phyloP scores from a whole-genome alignment of 1,140 invertebrate genomes.

The Polyergus mexicanus region DNA sequence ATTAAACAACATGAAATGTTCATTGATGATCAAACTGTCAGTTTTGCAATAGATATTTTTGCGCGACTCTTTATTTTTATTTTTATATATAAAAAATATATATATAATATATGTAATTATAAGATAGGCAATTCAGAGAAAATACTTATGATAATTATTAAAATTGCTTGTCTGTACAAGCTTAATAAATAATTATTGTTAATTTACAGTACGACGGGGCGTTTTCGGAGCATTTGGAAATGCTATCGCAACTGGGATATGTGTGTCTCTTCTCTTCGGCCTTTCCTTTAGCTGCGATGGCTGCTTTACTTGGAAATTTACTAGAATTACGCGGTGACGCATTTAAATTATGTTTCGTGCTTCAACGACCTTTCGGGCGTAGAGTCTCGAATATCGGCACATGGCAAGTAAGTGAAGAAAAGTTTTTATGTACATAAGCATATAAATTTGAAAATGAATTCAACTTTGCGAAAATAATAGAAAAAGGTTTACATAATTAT shows the following conservation, averaged over 20 bases:
- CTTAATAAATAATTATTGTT: slow-evolving; percentile 24
- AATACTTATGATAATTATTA: not conserved
- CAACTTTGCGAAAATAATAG: not conserved
- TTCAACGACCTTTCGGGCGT: slow-evolving; percentile 96
- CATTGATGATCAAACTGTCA: not conserved
- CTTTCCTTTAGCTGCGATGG: slow-evolving; percentile 97
- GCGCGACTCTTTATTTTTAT: not conserved
- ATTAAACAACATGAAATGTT: not conserved
- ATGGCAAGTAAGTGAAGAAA: slow-evolving; percentile 93
- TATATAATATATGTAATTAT: too few relatives aligned
- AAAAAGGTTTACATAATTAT: slow-evolving; percentile 1
- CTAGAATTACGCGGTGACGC: slow-evolving; percentile 98
- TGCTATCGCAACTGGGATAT: slow-evolving; percentile 99
- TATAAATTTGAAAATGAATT: not conserved
- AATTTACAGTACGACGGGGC: slow-evolving; percentile 93
- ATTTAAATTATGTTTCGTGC: slow-evolving; percentile 98
- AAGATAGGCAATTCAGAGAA: not conserved
- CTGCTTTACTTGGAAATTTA: slow-evolving; percentile 97
- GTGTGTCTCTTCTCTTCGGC: slow-evolving; percentile 98
- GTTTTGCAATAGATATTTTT: not conserved
- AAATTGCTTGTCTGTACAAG: not conserved
- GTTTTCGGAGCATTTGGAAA: slow-evolving; percentile 98
- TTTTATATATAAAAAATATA: too few relatives aligned
- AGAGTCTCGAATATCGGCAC: slow-evolving; percentile 97
- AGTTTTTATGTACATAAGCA: not conserved